phyloP scores from a whole-genome alignment of 2,113 vertebrate species.

The Lepisosteus osseus region DNA sequence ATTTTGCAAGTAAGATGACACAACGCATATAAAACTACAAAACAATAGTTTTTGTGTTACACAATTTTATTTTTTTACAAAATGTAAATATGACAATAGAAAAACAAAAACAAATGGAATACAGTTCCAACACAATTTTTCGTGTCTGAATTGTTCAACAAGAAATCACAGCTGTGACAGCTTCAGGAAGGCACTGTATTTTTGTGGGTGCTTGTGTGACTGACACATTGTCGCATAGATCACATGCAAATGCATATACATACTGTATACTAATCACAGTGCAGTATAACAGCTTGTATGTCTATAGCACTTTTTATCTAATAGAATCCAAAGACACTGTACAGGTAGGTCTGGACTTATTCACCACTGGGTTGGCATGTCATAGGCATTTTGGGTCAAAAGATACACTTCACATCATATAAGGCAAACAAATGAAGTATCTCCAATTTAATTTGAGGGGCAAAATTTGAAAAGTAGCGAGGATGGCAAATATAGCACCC shows the following conservation, averaged over 20 bases:
- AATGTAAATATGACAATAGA: conserved; percentile 13
- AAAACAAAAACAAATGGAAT: conserved; percentile 14
- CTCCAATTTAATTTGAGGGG: too few relatives aligned
- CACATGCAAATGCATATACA: not conserved
- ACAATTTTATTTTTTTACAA: conserved; percentile 17
- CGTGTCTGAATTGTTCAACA: not conserved
- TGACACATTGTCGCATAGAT: not conserved
- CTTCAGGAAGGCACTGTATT: conserved; percentile 21
- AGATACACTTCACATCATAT: too few relatives aligned
- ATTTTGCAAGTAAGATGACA: too few relatives aligned
- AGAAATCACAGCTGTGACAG: not conserved
- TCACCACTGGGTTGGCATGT: too few relatives aligned
- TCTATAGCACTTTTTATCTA: not conserved
- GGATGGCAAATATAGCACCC: too few relatives aligned
- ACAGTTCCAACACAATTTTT: not conserved
- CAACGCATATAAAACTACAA: not conserved
- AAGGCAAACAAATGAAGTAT: too few relatives aligned
- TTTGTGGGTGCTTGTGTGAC: conserved; percentile 2
- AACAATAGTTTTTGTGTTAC: not conserved
- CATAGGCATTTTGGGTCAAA: too few relatives aligned
- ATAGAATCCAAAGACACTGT: too few relatives aligned
- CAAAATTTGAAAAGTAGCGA: too few relatives aligned
- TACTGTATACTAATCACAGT: not conserved
- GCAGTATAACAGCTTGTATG: not conserved
- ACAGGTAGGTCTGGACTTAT: too few relatives aligned